Evolutionary conservation across 2,888 invertebrate genomes (phyloP).

Genomic region (Drosophila ustulata): DNA sequence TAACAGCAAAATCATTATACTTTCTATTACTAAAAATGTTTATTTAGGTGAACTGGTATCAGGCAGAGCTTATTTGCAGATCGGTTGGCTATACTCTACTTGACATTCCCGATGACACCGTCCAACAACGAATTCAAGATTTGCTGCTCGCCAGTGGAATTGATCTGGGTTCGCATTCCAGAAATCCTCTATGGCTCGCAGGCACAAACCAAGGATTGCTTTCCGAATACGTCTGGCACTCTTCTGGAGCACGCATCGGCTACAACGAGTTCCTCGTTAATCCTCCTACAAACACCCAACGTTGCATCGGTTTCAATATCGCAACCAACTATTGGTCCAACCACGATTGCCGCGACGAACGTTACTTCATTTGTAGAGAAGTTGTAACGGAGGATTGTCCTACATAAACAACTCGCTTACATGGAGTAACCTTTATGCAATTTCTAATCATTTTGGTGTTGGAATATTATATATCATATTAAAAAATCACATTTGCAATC

Average conservation of each 20-base stretch:
- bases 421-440: background rate
- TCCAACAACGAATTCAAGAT: accelerated
- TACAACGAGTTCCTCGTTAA: background rate
- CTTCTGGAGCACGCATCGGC: background rate
- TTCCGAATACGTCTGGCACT: background rate
- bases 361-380: conserved; percentile 1
- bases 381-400: background rate
- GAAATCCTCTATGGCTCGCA: background rate
- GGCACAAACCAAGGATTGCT: conserved; percentile 5
- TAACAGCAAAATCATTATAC: background rate
- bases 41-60: conserved; percentile 8
- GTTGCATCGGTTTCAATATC: conserved; percentile 9
- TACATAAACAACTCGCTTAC: too few relatives aligned
- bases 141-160: accelerated
- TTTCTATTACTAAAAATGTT: background rate
- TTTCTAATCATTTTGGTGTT: background rate
- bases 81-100: background rate
- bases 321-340: background rate
- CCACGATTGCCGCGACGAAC: conserved; percentile 1
- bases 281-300: background rate
- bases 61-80: conserved; percentile 12
- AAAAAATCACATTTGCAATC: conserved; percentile 20
- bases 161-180: background rate
- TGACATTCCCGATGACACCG: background rate
- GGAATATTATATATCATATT: conserved; percentile 10